phyloP scores from a whole-genome alignment of 53 echinoderm and acorn worm species.

The Patiria pectinifera region DNA sequence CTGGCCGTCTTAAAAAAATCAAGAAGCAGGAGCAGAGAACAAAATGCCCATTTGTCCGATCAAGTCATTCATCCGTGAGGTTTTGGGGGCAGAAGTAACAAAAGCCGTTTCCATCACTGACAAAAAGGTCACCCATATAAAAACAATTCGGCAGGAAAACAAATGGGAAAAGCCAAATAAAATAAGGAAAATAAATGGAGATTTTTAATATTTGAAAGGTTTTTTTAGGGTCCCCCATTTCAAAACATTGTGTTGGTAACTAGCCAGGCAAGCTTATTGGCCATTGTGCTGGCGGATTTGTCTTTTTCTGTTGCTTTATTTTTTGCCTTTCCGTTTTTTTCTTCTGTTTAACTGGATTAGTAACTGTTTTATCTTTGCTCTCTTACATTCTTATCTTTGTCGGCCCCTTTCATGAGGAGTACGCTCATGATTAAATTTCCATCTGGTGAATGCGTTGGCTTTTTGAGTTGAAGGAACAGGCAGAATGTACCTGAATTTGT shows the following conservation, averaged over 20 bases:
- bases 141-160: not conserved
- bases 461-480: not conserved
- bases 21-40: not conserved
- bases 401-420: not conserved
- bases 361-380: not conserved
- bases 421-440: not conserved
- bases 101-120: conserved; percentile 4
- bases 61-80: conserved; percentile 30
- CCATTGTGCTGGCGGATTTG: not conserved
- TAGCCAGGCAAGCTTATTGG: not conserved
- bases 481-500: too few relatives aligned
- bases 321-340: not conserved
- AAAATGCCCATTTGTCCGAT: conserved; percentile 42
- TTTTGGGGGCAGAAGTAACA: conserved; percentile 8
- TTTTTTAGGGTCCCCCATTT: not conserved
- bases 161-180: not conserved
- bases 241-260: not conserved
- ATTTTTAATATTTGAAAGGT: not conserved
- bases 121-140: conserved; percentile 49
- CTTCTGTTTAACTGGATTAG: not conserved
- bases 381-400: not conserved
- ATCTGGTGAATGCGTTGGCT: not conserved
- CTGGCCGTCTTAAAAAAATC: conserved; percentile 28
- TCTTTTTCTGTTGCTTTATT: not conserved
- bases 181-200: not conserved